Conservation (phyloP, 2,888 invertebrate genomes). For the Cryptocephalus primarius region DNA sequence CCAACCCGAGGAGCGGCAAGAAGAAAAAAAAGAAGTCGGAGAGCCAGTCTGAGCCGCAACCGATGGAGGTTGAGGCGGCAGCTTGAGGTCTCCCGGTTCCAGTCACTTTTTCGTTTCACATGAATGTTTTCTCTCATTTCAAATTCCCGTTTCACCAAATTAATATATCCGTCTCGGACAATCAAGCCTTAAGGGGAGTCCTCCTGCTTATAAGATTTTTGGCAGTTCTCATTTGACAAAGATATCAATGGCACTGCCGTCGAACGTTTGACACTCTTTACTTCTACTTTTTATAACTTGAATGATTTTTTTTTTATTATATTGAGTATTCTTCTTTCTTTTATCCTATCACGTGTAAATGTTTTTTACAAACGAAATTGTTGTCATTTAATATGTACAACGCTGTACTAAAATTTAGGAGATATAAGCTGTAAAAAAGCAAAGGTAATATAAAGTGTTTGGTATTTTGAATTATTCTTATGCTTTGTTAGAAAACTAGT, state of each 20-base stretch:
- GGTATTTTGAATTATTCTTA: constrained; percentile 14
- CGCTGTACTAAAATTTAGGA: constrained; percentile 16
- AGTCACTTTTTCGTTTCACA: background rate
- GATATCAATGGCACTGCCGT: too few species aligned
- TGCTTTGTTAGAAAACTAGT: background rate
- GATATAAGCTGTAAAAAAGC: constrained; percentile 10
- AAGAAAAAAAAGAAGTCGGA: constrained; percentile 87
- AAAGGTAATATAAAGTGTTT: constrained; percentile 18
- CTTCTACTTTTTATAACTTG: background rate
- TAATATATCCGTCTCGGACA: background rate
- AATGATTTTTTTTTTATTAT: background rate
- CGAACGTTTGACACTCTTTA: background rate
- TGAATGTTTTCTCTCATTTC: background rate
- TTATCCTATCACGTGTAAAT: too few species aligned
- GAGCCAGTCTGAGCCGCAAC: constrained; percentile 25
- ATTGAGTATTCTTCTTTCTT: background rate
- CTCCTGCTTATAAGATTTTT: too few species aligned
- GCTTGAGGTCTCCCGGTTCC: constrained; percentile 15
- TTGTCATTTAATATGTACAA: constrained; percentile 9
- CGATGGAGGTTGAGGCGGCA: constrained; percentile 27
- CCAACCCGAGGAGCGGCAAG: constrained; percentile 73
- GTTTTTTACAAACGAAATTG: too few species aligned
- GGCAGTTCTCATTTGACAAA: too few species aligned
- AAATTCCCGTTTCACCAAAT: background rate
- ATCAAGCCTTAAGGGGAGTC: background rate